These are phyloP conservation scores for Rutpela maculata DNA, from an alignment of 2,888 invertebrate genomes.

Conservation along the genomic window DNA sequence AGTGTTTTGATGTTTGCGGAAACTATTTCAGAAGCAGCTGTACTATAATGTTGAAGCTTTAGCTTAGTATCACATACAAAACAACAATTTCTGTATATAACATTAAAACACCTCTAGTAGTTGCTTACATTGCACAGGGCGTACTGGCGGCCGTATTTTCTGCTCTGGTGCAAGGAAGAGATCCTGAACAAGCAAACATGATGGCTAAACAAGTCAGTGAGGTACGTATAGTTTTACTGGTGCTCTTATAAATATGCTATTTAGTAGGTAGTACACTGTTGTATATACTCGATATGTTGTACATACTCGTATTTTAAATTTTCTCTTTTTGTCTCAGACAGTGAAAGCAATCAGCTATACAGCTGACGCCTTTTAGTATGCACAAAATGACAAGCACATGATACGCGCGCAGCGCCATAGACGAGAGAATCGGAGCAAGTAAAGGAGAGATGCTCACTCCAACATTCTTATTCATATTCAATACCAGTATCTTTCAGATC, in stretches of 20 bases:
- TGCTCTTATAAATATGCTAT: not conserved
- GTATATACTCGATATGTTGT: no score
- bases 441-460: no score
- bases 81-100: constrained; percentile 37
- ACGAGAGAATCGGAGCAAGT: no score
- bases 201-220: constrained; percentile 97
- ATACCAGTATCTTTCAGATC: no score
- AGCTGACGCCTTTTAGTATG: no score
- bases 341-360: not conserved
- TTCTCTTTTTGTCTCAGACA: not conserved
- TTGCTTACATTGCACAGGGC: constrained; percentile 82
- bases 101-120: constrained; percentile 64
- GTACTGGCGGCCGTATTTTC: constrained; percentile 94
- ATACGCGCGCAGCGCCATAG: no score
- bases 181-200: constrained; percentile 93
- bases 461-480: no score
- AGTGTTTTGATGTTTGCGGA: no score
- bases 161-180: constrained; percentile 92
- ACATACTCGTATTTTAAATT: no score
- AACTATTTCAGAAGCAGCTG: no score
- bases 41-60: constrained; percentile 29
- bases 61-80: constrained; percentile 41
- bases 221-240: constrained; percentile 83
- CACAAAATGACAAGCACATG: no score
- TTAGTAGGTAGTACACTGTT: no score